Percentiles rank a stretch among this genome's conserved stretches.
Conservation (phyloP, 2,797 vertebrate species). For the Decapterus maruadsi region DNA sequence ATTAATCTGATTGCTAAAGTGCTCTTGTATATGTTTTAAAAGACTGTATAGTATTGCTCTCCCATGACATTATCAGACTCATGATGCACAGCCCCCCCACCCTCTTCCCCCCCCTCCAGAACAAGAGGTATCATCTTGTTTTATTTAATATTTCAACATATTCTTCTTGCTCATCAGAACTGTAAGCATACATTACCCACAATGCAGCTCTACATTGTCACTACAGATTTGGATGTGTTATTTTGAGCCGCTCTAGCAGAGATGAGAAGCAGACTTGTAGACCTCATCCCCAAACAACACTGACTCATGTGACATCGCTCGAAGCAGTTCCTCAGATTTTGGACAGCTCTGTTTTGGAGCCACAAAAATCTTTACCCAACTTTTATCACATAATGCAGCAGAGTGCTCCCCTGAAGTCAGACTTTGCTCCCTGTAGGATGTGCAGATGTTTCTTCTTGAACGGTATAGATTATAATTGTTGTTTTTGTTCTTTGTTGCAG, state of each 20-base stretch:
- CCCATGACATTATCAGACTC: too few relatives aligned
- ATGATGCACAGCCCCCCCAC: too few relatives aligned
- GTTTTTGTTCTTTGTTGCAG: slow-evolving; percentile 58
- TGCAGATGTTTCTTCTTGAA: background rate
- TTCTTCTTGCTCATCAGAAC: background rate
- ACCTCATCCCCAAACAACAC: too few relatives aligned
- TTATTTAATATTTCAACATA: background rate
- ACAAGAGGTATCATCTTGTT: background rate
- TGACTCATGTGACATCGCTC: background rate
- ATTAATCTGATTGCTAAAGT: background rate
- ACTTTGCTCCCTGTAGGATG: background rate
- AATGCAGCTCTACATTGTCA: background rate
- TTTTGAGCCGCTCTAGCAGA: background rate
- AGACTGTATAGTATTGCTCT: too few relatives aligned
- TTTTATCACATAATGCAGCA: background rate
- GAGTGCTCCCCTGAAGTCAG: background rate
- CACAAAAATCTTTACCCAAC: background rate
- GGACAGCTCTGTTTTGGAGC: background rate
- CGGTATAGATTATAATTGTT: slow-evolving; percentile 4
- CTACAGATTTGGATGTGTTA: background rate
- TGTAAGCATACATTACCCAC: background rate
- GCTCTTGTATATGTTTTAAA: too few relatives aligned
- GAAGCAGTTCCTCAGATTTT: background rate
- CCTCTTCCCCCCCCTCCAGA: too few relatives aligned
- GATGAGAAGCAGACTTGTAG: background rate